These are phyloP conservation scores for Orchesella cincta DNA, from an alignment of 1,140 invertebrate genomes.

Conservation along the genomic window DNA sequence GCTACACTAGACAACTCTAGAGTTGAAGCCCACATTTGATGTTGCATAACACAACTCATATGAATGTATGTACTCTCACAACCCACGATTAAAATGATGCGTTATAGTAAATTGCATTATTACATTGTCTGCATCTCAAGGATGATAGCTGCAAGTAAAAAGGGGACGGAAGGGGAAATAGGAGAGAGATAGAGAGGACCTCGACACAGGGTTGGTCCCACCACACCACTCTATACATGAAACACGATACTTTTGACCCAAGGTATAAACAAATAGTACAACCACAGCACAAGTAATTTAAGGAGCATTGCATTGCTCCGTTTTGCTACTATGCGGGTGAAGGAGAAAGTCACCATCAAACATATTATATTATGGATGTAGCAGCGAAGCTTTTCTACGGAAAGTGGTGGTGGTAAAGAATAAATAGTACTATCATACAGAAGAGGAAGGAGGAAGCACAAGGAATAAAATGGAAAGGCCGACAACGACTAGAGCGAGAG, in stretches of 20 bases:
- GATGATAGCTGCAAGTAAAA: not conserved
- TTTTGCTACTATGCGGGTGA: not conserved
- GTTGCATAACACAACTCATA: no score
- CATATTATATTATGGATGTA: not conserved
- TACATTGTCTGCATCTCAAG: not conserved
- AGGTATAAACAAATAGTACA: not conserved
- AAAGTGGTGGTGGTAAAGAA: slow-evolving; percentile 8
- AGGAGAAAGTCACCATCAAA: no score
- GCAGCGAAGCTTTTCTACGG: not conserved
- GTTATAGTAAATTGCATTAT: not conserved
- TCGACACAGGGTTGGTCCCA: not conserved
- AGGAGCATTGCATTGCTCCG: not conserved
- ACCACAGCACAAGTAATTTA: not conserved
- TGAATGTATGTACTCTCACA: no score
- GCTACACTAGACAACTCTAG: no score
- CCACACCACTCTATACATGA: not conserved
- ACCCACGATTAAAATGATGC: not conserved
- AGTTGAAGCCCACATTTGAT: no score
- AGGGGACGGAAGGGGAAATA: not conserved
- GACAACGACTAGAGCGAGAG: not conserved
- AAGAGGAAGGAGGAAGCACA: slow-evolving; percentile 3
- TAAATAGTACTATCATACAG: not conserved
- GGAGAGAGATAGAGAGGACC: not conserved
- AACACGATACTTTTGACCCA: slow-evolving; percentile 11
- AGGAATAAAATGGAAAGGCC: slow-evolving; percentile 7